Evolutionary conservation across 2,113 vertebrate genomes (phyloP), one percentile per base, ranked within the genome.

Genomic region (Silurus asotus): DNA sequence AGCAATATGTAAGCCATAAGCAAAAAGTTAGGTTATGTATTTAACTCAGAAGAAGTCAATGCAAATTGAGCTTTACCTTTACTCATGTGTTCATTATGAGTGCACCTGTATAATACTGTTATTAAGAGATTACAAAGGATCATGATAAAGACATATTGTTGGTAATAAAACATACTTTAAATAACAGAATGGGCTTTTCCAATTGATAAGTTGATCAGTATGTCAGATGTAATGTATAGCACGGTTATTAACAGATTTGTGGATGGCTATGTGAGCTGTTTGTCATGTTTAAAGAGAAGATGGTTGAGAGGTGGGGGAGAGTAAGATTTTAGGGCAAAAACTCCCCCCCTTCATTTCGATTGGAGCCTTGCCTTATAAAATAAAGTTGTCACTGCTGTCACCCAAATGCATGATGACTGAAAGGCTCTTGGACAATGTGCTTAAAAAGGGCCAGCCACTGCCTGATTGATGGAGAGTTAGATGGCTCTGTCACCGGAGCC

Each of bases 391-490:
- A 88, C 88, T 20, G 85, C 88, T 81, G 87, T 93, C 90, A 93
- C 83, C 88, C 92, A 93, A 94, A 94, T 93, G 80, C 87, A n/a
- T 93, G 89, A 91, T 94, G 94, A 94, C 94, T 94, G 89, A 86
- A 88, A 92, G 93, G 91, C 93, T 94, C 93, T 92, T 82, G 89
- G 92, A 93, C 91, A 89, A 81, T 83, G 89, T 92, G 91, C 87
- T 93, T 90, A 90, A 91, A 91, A 91, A 92, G 89, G 90, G 89
- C 90, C 90, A 89, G 90, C 86, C 91, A 88, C 89, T 56, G 85
- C 77, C 90, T 94, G 94, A 95, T 94, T 95, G 94, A 94, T 94
- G 91, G 92, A 89, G 88, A 87, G 88, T 91, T 89, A 93, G 93
- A 95, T 94, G 84, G 90, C 87, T 91, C 88, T 93, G 94, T 95